Base-by-base conservation (phyloP, 2,888 invertebrate genomes). In the Lycocerus yunnanus region DNA sequence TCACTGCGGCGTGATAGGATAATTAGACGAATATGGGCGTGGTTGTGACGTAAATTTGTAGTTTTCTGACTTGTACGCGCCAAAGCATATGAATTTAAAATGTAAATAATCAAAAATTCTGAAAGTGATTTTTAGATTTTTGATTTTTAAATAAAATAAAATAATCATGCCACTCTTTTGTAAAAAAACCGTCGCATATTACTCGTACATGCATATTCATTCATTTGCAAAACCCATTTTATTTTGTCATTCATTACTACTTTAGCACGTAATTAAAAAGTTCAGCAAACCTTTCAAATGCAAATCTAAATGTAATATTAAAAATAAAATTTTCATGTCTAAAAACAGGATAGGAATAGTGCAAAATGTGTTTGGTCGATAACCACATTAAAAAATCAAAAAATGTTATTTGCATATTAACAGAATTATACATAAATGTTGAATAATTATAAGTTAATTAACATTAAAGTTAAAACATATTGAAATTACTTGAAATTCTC, bases 351-450 rank as follows among this genome's bases (percentile, higher is more conserved):
- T 59, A 14, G 14, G 43, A 43, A 43, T 43, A 43, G 43, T 43
- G 43, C n/a, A 43, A n/a, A 43, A 43, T 43, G 43, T 43, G 43
- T 43, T 43, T n/a, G 43, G 43, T 43, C n/a, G 43, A n/a, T 43
- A 43, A 43, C n/a, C n/a, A n/a, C n/a, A 27, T 43, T 43, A 43
- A 85, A 86, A 86, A 85, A 85, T 84, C 84, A 84, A 82, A 84
- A 85, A 43, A 8, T 43, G 78, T 78, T 80, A 88, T 88, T 86
- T 87, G 85, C 88, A 88, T 88, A 86, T 87, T 87, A 87, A 87
- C 85, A 84, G 84, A 86, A 86, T 86, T 87, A 87, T 87, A 87
- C 86, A 86, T 87, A 87, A 27, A 43, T 43, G 43, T 43, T 43
- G 43, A 43, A 43, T 43, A 43, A 43, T 43, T n/a, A 43, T 43